Evolutionary conservation across 1,140 invertebrate species (phyloP).

Genomic region (Brachystomella parvula): DNA sequence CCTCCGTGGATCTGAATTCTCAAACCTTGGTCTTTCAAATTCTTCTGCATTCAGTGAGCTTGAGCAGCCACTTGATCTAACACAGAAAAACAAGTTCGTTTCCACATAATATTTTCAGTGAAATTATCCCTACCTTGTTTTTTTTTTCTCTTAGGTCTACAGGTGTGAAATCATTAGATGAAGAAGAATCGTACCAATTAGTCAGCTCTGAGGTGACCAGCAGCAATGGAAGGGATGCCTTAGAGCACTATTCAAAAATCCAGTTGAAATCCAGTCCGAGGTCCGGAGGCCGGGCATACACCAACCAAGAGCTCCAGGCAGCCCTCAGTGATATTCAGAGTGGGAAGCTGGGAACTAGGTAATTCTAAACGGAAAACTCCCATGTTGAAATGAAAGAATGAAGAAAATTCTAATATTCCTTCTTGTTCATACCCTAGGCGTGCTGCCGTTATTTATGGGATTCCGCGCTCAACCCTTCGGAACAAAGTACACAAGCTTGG

Average conservation of each 20-base stretch:
- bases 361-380: slow-evolving; percentile 1
- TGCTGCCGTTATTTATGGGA: slow-evolving; percentile 88
- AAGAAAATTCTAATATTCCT: not conserved
- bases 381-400: too few relatives aligned
- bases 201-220: slow-evolving; percentile 21
- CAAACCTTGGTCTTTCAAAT: too few relatives aligned
- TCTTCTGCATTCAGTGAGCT: too few relatives aligned
- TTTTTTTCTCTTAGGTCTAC: too few relatives aligned
- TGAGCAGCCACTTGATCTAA: too few relatives aligned
- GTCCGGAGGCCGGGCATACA: slow-evolving; percentile 55
- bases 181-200: too few relatives aligned
- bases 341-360: slow-evolving; percentile 78
- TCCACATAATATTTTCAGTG: too few relatives aligned
- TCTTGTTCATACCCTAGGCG: slow-evolving; percentile 43
- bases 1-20: too few relatives aligned
- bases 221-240: slow-evolving; percentile 14
- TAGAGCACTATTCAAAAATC: not conserved
- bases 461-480: slow-evolving; percentile 84
- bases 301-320: slow-evolving; percentile 80
- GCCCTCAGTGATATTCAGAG: slow-evolving; percentile 85
- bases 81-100: too few relatives aligned
- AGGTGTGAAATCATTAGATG: too few relatives aligned
- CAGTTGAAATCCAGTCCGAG: slow-evolving; percentile 13
- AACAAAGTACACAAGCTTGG: slow-evolving; percentile 61
- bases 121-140: too few relatives aligned